Evolutionary conservation across 1,140 invertebrate genomes (phyloP).

Genomic region (Drosophila murphyi): DNA sequence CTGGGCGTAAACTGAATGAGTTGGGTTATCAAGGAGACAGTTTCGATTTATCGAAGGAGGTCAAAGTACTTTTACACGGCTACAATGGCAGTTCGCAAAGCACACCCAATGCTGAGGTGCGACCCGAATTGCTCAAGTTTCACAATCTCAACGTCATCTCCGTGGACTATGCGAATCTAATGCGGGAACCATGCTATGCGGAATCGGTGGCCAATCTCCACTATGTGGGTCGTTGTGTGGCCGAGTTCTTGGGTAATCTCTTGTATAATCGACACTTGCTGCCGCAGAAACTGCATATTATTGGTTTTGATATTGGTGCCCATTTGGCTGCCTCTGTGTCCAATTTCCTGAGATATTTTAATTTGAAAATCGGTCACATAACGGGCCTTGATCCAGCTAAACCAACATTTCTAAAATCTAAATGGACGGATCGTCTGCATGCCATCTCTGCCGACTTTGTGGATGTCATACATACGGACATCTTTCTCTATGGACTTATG

Average conservation of each 20-base stretch:
- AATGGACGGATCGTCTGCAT: conserved; percentile 22
- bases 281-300: conserved; percentile 33
- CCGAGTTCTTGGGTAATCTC: not conserved
- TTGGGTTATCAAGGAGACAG: not conserved
- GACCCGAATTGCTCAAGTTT: not conserved
- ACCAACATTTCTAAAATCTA: conserved; percentile 3
- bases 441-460: conserved; percentile 43
- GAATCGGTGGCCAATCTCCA: conserved; percentile 26
- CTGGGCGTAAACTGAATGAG: not conserved
- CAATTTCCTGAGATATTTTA: not conserved
- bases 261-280: not conserved
- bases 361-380: conserved; percentile 9
- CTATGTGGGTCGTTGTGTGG: conserved; percentile 29
- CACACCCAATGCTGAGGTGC: conserved; percentile 24
- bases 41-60: not conserved
- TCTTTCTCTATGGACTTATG: conserved; percentile 37
- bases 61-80: conserved; percentile 49
- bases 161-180: conserved; percentile 22
- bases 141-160: conserved; percentile 18
- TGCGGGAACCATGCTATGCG: conserved; percentile 37
- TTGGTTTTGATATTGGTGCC: conserved; percentile 45
- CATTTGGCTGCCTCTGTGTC: conserved; percentile 28
- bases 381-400: conserved; percentile 56
- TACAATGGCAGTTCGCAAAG: not conserved
- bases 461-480: conserved; percentile 52